Evolutionary conservation across 2,888 invertebrate species (phyloP).

Genomic region (Furcula furcula): DNA sequence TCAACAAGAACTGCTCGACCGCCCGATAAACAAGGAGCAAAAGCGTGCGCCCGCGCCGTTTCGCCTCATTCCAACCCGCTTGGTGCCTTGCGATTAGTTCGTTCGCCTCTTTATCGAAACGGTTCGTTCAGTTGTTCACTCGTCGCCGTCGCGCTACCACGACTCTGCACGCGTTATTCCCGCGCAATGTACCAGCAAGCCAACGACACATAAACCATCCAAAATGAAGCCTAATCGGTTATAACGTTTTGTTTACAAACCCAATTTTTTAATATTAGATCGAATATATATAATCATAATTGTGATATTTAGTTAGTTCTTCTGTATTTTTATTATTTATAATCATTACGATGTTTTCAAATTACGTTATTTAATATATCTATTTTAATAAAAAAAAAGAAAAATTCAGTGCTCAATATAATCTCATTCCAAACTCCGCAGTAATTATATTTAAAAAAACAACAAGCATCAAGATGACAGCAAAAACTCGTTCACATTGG

Average conservation of each 20-base stretch:
- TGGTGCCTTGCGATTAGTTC: constrained; percentile 62
- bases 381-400: constrained; percentile 53
- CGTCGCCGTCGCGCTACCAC: constrained; percentile 68
- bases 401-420: constrained; percentile 76
- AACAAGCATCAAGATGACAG: constrained; percentile 69
- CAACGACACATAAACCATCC: constrained; percentile 79
- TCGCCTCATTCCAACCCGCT: constrained; percentile 71
- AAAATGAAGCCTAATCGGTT: constrained; percentile 81
- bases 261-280: constrained; percentile 73
- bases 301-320: constrained; percentile 80
- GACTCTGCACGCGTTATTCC: constrained; percentile 59
- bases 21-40: constrained; percentile 75
- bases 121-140: constrained; percentile 70
- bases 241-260: constrained; percentile 75
- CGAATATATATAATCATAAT: constrained; percentile 74
- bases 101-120: constrained; percentile 49
- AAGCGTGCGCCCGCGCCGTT: constrained; percentile 78
- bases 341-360: constrained; percentile 71
- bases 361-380: constrained; percentile 63
- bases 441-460: constrained; percentile 53
- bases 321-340: constrained; percentile 71
- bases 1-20: constrained; percentile 65
- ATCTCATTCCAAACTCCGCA: constrained; percentile 79
- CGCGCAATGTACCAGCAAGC: constrained; percentile 75
- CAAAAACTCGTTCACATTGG: constrained; percentile 80